Evolutionary conservation across 2,888 invertebrate species (phyloP), one percentile per base, ranked within the genome.

Genomic region (Eupithecia pulchellata): DNA sequence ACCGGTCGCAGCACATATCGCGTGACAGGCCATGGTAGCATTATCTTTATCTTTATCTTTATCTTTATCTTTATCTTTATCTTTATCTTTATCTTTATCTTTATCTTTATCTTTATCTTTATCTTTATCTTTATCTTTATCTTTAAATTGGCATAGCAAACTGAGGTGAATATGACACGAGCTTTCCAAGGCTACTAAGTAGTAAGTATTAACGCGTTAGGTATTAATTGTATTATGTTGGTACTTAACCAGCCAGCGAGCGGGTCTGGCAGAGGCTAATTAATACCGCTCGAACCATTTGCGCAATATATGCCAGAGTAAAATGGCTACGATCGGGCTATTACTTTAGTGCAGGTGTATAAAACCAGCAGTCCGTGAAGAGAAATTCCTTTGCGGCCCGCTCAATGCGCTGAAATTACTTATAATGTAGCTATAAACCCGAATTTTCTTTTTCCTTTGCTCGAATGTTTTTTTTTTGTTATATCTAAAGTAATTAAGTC

Each of bases 241-340:
- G 34, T 61, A 61, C 61, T 61, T 64, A 72, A 69, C 68, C 64
- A 72, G 64, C 60, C 64, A 85, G 81, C 80, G 81, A 84, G 81
- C 77, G 77, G 80, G 75, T 72, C 78, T 69, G 74, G 79, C 76
- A 77, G 78, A 77, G 80, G 79, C 83, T 86, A 86, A 86, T 87
- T 87, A 86, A 86, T 85, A 79, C 82, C 79, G 75, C 79, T 79
- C 77, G 78, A 78, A 75, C 74, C 77, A 79, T 77, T 77, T 73
- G 79, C 78, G 82, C 81, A 84, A 84, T 85, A 83, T 82, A 82
- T 81, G 85, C 74, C 79, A 79, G 78, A 82, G 84, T 82, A 84
- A 86, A 85, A 84, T 85, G 80, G 81, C 79, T 75, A 78, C 79
- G 79, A 83, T 81, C 82, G 78, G 77, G 78, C 81, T 79, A 81